phyloP scores from a whole-genome alignment of 2,113 vertebrate species.

The Solea senegalensis region DNA sequence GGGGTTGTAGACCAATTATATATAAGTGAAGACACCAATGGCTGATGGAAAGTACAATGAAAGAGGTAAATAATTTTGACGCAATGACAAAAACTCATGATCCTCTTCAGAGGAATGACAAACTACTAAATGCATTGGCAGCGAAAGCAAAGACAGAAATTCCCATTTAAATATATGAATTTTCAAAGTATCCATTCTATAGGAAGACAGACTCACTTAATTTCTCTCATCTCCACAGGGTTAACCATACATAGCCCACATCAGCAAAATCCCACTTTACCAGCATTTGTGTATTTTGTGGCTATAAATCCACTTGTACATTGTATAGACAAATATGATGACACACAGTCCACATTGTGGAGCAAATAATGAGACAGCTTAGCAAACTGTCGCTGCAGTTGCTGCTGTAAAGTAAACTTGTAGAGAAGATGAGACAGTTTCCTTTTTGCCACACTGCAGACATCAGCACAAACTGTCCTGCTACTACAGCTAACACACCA shows the following conservation, averaged over 20 bases:
- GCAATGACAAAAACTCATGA: constrained; percentile 5
- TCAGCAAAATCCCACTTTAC: too few relatives aligned
- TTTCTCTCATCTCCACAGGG: too few relatives aligned
- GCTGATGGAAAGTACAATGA: constrained; percentile 7
- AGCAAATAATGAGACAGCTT: background rate
- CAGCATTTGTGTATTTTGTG: too few relatives aligned
- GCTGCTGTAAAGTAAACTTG: background rate
- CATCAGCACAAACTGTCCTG: background rate
- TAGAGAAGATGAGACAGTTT: background rate
- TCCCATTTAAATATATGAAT: too few relatives aligned
- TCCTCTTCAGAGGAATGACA: background rate
- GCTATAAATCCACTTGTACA: background rate
- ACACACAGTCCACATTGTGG: background rate
- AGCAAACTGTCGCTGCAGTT: background rate
- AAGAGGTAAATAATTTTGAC: background rate
- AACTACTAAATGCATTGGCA: background rate
- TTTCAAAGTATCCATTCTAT: too few relatives aligned
- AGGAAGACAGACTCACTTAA: too few relatives aligned
- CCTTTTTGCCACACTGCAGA: background rate
- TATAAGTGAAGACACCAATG: constrained; percentile 26
- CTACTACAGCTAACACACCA: background rate
- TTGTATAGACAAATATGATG: background rate
- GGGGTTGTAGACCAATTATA: constrained; percentile 12
- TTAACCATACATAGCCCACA: too few relatives aligned
- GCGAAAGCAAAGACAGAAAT: too few relatives aligned